phyloP scores from a whole-genome alignment of 2,888 invertebrate species.

The Macrosiphum euphorbiae region DNA sequence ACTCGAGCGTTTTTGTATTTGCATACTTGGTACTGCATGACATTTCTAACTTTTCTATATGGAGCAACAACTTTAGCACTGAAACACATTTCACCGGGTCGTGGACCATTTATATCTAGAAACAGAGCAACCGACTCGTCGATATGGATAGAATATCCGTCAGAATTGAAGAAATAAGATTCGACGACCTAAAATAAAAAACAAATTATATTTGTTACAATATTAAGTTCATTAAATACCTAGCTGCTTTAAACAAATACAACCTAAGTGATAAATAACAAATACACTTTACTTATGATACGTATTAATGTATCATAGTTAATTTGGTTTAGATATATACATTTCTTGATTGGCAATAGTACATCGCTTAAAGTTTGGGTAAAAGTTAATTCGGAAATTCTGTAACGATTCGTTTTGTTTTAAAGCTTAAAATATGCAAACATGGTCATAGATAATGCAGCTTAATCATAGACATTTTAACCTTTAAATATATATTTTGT shows the following conservation, averaged over 20 bases:
- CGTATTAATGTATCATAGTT: neutral
- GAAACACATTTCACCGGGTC: constrained; percentile 66
- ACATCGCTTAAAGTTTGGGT: neutral
- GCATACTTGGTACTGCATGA: constrained; percentile 77
- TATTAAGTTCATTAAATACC: neutral
- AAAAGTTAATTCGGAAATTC: neutral
- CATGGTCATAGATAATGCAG: too few relatives aligned
- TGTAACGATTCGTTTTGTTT: neutral
- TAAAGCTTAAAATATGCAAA: neutral
- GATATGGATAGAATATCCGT: constrained; percentile 78
- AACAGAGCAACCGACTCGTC: constrained; percentile 78
- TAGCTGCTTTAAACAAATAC: neutral
- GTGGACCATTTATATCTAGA: constrained; percentile 77
- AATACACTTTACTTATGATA: neutral
- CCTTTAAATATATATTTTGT: too few relatives aligned
- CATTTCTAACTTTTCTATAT: constrained; percentile 69
- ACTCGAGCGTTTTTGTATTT: constrained; percentile 75
- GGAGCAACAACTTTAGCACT: constrained; percentile 70
- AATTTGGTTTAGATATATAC: neutral
- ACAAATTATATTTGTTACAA: neutral
- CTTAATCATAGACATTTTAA: too few relatives aligned
- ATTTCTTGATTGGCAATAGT: neutral
- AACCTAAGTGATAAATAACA: neutral
- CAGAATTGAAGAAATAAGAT: constrained; percentile 81
- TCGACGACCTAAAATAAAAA: constrained; percentile 71